phyloP scores from a whole-genome alignment of 2,113 vertebrate genomes.

The Amazona guildingii region DNA sequence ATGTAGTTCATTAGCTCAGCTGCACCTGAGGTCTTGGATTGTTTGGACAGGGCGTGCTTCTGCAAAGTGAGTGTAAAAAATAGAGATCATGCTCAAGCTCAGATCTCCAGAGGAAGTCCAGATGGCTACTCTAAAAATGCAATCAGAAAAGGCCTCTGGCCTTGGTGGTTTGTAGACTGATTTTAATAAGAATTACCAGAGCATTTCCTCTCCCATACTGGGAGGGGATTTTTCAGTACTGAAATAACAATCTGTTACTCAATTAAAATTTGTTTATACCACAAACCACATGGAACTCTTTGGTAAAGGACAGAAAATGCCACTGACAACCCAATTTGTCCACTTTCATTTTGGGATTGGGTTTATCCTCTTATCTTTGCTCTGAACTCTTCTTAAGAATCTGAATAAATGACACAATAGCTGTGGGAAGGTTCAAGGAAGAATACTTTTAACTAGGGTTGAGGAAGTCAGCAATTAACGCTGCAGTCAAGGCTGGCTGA shows the following conservation, averaged over 20 bases:
- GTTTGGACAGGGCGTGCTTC: neutral
- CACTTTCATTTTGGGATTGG: neutral
- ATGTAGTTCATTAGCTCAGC: conserved; percentile 4
- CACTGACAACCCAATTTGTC: neutral
- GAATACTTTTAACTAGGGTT: neutral
- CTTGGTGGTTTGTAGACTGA: neutral
- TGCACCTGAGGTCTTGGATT: conserved; percentile 46
- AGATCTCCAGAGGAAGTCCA: conserved; percentile 54
- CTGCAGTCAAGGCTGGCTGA: neutral
- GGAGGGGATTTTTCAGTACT: conserved; percentile 21
- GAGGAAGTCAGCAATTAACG: neutral
- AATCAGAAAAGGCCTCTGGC: conserved; percentile 49
- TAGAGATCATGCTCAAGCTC: neutral
- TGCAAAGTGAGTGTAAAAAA: neutral
- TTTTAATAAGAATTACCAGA: conserved; percentile 62
- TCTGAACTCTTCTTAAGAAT: neutral
- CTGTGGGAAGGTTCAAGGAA: neutral
- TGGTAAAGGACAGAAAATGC: neutral
- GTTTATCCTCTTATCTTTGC: neutral
- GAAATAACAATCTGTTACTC: conserved; percentile 58
- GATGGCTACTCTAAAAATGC: conserved; percentile 57
- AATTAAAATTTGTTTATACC: conserved; percentile 41
- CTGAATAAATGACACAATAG: neutral
- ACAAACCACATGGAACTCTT: neutral
- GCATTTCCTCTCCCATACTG: conserved; percentile 19